phyloP scores from a whole-genome alignment of 2,888 invertebrate genomes.

The Lumbricus terrestris region DNA sequence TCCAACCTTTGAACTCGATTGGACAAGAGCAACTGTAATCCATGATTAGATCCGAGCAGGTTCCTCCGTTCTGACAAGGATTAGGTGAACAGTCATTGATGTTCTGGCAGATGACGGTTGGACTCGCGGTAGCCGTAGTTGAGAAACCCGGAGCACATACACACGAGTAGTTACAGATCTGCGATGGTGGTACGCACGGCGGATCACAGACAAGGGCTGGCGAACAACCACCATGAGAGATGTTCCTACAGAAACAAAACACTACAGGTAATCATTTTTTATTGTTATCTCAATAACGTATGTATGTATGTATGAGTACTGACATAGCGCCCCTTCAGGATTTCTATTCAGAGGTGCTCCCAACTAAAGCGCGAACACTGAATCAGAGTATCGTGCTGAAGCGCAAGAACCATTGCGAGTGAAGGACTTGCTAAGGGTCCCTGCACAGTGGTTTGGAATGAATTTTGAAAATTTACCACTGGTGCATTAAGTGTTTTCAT shows the following conservation, averaged over 20 bases:
- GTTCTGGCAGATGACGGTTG: slow-evolving; percentile 33
- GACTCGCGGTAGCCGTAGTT: slow-evolving; percentile 8
- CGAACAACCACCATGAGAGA: slow-evolving; percentile 35
- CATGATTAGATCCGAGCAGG: slow-evolving; percentile 80
- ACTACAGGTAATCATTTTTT: background rate
- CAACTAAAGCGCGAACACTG: no score
- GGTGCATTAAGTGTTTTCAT: no score
- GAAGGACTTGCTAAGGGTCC: no score
- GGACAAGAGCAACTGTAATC: slow-evolving; percentile 83
- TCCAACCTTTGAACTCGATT: slow-evolving; percentile 34
- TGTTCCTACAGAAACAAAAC: slow-evolving; percentile 25
- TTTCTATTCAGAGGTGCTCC: no score
- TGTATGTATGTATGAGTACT: no score
- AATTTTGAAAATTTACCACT: no score
- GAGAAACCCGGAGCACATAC: slow-evolving; percentile 36
- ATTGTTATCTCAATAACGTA: background rate
- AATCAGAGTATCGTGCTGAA: no score
- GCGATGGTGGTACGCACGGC: slow-evolving; percentile 30
- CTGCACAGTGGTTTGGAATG: no score
- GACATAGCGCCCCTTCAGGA: no score
- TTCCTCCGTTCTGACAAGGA: slow-evolving; percentile 60
- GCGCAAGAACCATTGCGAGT: no score
- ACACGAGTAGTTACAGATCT: slow-evolving; percentile 36
- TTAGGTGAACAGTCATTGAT: slow-evolving; percentile 37
- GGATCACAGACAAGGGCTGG: slow-evolving; percentile 32